phyloP scores from a whole-genome alignment of 2,113 vertebrate genomes.

The Romanogobio albipinnatus region DNA sequence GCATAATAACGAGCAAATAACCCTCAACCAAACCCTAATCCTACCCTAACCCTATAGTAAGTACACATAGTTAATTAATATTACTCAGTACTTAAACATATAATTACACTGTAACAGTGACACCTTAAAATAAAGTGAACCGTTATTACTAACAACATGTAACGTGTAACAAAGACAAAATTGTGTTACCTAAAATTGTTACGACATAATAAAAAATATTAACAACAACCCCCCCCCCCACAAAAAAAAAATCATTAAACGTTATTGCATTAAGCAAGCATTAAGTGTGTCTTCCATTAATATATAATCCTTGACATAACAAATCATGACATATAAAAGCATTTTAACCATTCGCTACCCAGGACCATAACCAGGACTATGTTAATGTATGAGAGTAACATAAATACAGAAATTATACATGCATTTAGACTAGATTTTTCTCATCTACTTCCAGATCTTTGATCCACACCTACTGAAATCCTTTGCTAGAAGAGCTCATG shows the following conservation, averaged over 20 bases:
- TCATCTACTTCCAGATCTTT: neutral
- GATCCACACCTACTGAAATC: slow-evolving; percentile 14
- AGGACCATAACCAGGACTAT: neutral
- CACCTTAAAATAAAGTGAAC: too few relatives aligned
- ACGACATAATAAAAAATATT: neutral
- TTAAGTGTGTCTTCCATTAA: neutral
- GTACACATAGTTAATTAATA: too few relatives aligned
- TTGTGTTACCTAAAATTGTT: neutral
- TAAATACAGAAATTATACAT: neutral
- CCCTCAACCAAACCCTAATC: too few relatives aligned
- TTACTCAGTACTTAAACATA: too few relatives aligned
- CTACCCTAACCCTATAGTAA: too few relatives aligned
- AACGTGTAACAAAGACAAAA: too few relatives aligned
- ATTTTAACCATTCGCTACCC: neutral
- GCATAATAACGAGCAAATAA: too few relatives aligned
- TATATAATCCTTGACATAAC: neutral
- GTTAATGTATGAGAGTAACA: neutral
- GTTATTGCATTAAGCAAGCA: neutral
- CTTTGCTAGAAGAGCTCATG: neutral
- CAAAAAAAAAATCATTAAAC: neutral
- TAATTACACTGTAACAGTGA: too few relatives aligned
- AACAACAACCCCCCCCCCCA: too few relatives aligned
- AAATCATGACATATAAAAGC: neutral
- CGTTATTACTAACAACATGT: too few relatives aligned
- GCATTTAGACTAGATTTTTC: neutral